Percentiles rank a stretch among this genome's conserved stretches.
Evolutionary conservation across 2,113 vertebrate species (phyloP).

Genomic region (Geothlypis trichas): DNA sequence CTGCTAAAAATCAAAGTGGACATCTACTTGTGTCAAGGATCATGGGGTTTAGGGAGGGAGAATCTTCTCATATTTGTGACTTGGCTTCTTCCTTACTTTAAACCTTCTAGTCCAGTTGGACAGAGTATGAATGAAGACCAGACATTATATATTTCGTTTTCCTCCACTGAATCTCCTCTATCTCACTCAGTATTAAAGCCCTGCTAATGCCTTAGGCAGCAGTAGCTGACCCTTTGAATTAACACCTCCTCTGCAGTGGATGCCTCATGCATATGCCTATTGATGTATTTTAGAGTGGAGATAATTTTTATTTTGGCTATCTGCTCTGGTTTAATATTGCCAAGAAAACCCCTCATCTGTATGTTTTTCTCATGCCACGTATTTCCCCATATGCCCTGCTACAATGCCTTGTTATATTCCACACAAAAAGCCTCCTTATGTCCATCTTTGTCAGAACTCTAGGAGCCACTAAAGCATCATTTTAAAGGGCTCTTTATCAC

Average conservation of each 20-base stretch:
- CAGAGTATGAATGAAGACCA: background rate
- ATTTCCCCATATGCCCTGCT: background rate
- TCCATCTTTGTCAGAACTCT: background rate
- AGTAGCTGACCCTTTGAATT: conserved; percentile 21
- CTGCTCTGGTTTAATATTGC: background rate
- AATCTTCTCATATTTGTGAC: background rate
- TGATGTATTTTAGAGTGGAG: conserved; percentile 28
- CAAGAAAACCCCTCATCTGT: background rate
- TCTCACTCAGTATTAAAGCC: background rate
- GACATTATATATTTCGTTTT: background rate
- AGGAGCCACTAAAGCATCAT: background rate
- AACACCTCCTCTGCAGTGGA: background rate
- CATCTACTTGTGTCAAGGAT: background rate
- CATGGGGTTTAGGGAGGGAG: background rate
- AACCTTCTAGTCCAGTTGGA: background rate
- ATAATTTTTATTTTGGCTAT: conserved; percentile 3
- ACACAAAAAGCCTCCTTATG: background rate
- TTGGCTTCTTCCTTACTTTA: background rate
- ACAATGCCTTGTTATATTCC: background rate
- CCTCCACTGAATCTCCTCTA: background rate
- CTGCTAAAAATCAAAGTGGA: background rate
- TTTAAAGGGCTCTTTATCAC: background rate
- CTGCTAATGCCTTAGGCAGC: background rate
- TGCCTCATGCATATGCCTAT: background rate
- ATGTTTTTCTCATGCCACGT: background rate